Percentiles rank a stretch among this genome's conserved stretches.
phyloP scores from a whole-genome alignment of 1,140 invertebrate species.

The Procambarus clarkii region DNA sequence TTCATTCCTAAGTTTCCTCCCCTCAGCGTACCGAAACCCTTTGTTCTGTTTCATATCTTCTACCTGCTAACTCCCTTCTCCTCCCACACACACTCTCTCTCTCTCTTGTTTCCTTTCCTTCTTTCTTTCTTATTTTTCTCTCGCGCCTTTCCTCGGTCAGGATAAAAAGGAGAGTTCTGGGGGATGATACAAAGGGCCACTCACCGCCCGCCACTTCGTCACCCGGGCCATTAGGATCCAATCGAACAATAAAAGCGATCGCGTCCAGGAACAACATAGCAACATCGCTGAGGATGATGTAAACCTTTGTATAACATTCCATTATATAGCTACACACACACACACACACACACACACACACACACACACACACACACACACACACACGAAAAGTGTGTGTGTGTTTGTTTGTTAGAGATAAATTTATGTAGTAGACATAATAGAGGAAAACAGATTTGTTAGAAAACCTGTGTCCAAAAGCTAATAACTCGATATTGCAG shows the following conservation, averaged over 20 bases:
- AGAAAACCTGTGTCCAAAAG: too few species aligned
- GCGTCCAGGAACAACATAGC: conserved; percentile 44
- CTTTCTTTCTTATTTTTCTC: background rate
- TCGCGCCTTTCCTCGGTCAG: background rate
- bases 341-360: background rate
- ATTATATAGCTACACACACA: background rate
- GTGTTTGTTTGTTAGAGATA: too few species aligned
- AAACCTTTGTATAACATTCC: conserved; percentile 6
- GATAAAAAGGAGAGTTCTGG: background rate
- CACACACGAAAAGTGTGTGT: too few species aligned
- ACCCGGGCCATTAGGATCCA: conserved; percentile 49
- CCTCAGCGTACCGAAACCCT: background rate
- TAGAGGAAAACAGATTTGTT: too few species aligned
- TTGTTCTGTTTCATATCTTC: background rate
- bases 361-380: too few species aligned
- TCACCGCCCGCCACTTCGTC: conserved; percentile 22
- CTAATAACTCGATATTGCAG: too few species aligned
- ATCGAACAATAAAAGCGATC: conserved; percentile 60
- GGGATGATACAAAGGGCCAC: conserved; percentile 41
- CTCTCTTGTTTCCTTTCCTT: background rate
- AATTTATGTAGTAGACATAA: too few species aligned
- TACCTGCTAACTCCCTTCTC: background rate
- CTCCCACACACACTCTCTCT: background rate
- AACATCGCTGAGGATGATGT: conserved; percentile 27
- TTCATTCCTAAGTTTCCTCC: background rate